Evolutionary conservation across 2,888 invertebrate species (phyloP), one percentile per base, ranked within the genome.

Genomic region (Temnothorax rugatulus): DNA sequence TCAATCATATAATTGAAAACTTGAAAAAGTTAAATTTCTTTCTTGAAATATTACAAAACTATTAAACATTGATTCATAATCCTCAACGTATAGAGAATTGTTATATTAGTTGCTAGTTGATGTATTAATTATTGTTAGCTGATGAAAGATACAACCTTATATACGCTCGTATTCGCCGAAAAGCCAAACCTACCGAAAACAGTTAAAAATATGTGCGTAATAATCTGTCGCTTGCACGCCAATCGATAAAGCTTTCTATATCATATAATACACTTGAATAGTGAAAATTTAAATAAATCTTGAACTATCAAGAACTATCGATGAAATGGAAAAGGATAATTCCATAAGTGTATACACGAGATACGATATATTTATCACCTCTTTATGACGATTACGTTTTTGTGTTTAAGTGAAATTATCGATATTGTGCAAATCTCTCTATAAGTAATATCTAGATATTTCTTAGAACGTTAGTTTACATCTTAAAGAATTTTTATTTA

Each of bases 41-140:
- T 15, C 5, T 15, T 5, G 4, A 11, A 21, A 50, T 38, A 63
- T 64, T 61, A 29, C n/a, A 7, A 29, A 71, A 52, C 8, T 75
- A 52, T 87, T 73, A 59, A 69, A 21, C 18, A 68, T 44, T 44
- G 63, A 21, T 47, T 63, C 15, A 15, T 34, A 61, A 47, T 15
- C 9, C 7, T 34, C 15, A 41, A 13, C 29, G 13, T 59, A 11
- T 15, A 15, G 21, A 77, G 77, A 82, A 82, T 69, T 77, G 68
- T 59, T 69, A 38, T 34, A 54, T 63, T 2, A 63, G 5, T n/a
- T 25, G 18, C 38, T 63, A 66, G 50, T 75, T 64, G 75, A 73
- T 81, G 64, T 69, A 83, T 89, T 84, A 76, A 68, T 63, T 71
- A 84, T 66, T 47, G 13, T 66, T 68, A 64, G 13, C 41, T 68